Base-by-base conservation (phyloP, 2,888 invertebrate species). In the Cephalotes varians region DNA sequence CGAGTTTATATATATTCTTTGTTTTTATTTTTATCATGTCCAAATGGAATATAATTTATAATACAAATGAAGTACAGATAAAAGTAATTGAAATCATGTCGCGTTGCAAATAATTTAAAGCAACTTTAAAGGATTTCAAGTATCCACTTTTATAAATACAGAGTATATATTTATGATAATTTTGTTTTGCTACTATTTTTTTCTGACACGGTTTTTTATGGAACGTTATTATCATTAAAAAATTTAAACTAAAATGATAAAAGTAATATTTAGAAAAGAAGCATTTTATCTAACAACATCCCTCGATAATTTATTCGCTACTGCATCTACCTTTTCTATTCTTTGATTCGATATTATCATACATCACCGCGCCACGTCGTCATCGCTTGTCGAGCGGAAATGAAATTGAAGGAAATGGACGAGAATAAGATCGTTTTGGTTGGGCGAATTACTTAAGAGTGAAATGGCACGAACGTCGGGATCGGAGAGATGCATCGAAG, bases 341-440 rank as follows among this genome's bases (percentile, higher is more conserved):
- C 31, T 7, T 31, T 44, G 49, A 44, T 44, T 69, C 44, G 21
- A 25, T 54, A 77, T 77, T n/a, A 21, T 56, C 56, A 77, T 69
- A 56, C 56, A 69, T 44, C 44, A 54, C 31, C 18, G 18, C 15
- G n/a, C 28, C 25, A n/a, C n/a, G 65, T 4, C n/a, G n/a, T 28
- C n/a, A 54, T 2, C 28, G 69, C 64, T 81, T 62, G 44, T 77
- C 69, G 25, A 71, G 60, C 49, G 64, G 64, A 72, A 60, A 73
- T 77, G 34, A 77, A 83, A 77, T 72, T 28, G 72, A 51, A 82
- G 73, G 73, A 72, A 83, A 58, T 69, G 71, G 83, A 60, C 58
- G 44, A 82, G 74, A 82, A 77, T 82, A 77, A 82, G 77, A 77
- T 82, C 77, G 67, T 67, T 77, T 81, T 67, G 82, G 65, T 58